Percentiles rank a stretch among this genome's conserved stretches.
phyloP scores from a whole-genome alignment of 2,113 vertebrate species.

The Promerops cafer region DNA sequence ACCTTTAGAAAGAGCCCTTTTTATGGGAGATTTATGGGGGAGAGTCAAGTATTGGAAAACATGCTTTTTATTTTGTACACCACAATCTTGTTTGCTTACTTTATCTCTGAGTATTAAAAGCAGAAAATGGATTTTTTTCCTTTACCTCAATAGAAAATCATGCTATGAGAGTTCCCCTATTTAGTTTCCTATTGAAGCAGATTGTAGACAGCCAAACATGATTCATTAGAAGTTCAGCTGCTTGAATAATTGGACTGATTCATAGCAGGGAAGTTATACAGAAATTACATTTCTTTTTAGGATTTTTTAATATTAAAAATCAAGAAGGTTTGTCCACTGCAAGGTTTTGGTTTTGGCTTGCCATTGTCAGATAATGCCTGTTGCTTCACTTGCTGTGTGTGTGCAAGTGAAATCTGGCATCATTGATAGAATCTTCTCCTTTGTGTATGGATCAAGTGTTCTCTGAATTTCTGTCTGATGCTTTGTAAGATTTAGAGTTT shows the following conservation, averaged over 20 bases:
- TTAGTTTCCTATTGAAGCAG: background rate
- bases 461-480: background rate
- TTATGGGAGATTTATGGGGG: background rate
- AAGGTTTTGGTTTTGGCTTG: background rate
- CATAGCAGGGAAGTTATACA: background rate
- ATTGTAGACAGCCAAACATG: background rate
- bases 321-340: background rate
- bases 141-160: background rate
- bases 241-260: background rate
- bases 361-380: background rate
- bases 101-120: constrained; percentile 9
- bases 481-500: background rate
- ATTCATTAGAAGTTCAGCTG: background rate
- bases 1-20: background rate
- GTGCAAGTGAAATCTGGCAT: background rate
- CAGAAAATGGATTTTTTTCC: background rate
- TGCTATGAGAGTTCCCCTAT: background rate
- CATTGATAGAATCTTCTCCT: background rate
- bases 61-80: background rate
- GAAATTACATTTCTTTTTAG: background rate
- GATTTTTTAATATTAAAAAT: background rate
- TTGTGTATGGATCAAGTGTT: background rate
- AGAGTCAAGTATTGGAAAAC: background rate
- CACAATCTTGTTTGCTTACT: background rate
- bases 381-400: background rate